A percentile compares a stretch with the other conserved stretches of the same genome.
Conservation (phyloP, 2,797 vertebrate genomes). For the Channallabes apus region DNA sequence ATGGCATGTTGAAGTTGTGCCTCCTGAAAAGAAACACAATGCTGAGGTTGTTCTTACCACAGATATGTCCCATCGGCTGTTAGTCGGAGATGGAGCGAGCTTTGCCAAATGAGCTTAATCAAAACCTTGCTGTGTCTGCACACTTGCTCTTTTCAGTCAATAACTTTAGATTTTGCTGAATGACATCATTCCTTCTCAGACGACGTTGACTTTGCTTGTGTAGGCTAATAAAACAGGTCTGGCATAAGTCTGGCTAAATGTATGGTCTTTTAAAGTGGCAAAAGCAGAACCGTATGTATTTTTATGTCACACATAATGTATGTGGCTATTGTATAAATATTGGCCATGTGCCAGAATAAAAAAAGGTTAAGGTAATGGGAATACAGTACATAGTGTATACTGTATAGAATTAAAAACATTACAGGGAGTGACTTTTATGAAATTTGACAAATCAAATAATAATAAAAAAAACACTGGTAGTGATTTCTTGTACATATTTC, state of each 20-base stretch:
- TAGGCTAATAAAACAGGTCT: constrained; percentile 39
- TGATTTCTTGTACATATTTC: neutral
- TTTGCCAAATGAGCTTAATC: constrained; percentile 47
- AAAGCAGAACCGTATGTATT: neutral
- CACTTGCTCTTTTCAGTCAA: constrained; percentile 37
- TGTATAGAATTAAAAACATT: neutral
- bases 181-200: constrained; percentile 42
- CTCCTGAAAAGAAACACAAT: constrained; percentile 35
- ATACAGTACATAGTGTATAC: too few relatives aligned
- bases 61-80: constrained; percentile 34
- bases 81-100: constrained; percentile 5
- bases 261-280: neutral
- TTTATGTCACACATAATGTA: neutral
- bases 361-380: neutral
- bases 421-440: neutral
- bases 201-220: constrained; percentile 30
- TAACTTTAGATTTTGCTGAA: constrained; percentile 38
- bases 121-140: constrained; percentile 43
- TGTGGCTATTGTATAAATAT: neutral
- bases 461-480: neutral
- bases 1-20: neutral
- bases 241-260: constrained; percentile 7
- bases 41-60: constrained; percentile 35
- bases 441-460: neutral
- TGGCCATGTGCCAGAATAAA: neutral